Base-by-base conservation (phyloP, 1,140 invertebrate species). In the Caenorhabditis briggsae region DNA sequence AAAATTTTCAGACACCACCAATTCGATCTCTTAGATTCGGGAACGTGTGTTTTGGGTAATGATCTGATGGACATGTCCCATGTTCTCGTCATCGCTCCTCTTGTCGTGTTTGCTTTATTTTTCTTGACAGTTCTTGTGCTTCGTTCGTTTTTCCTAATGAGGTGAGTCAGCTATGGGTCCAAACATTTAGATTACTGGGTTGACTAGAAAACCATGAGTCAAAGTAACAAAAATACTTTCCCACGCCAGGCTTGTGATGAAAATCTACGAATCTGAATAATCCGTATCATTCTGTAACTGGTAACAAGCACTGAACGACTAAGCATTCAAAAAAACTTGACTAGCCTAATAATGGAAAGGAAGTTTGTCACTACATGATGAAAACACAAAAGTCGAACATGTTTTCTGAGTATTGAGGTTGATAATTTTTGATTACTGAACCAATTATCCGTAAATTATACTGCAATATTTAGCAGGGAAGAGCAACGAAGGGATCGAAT, bases 71-170 rank as follows among this genome's bases (percentile, higher is more conserved):
- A 78, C 70, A 78, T 78, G 70, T 48, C 70, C 70, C 70, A 41
- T 50, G 70, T 78, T 50, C 70, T 78, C 7, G 70, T 78, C 43
- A 78, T 78, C n/a, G 70, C 70, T 78, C 70, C 70, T 50, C 70
- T 78, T 50, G n/a, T 78, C 70, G 70, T 78, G 23, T 78, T 78
- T 43, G 70, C 70, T 5, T 50, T 78, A 14, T 78, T 78, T n/a
- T 78, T 78, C 50, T n/a, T 78, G 46, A 78, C 70, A 23, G 46
- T 78, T 50, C 46, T 78, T n/a, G 46, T 78, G n/a, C n/a, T 78
- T 11, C 43, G 70, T 14, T 50, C 70, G 8, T 78, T 50, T 78
- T 78, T 78, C 20, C 33, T 41, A 53, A 78, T 78, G 70, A 78
- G 70, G 70, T 78, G 70, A 78, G 70, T 74, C 20, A 46, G 16